A percentile compares a stretch with the other conserved stretches of the same genome.
phyloP scores from a whole-genome alignment of 2,113 vertebrate species.

The Synodontis membranacea region DNA sequence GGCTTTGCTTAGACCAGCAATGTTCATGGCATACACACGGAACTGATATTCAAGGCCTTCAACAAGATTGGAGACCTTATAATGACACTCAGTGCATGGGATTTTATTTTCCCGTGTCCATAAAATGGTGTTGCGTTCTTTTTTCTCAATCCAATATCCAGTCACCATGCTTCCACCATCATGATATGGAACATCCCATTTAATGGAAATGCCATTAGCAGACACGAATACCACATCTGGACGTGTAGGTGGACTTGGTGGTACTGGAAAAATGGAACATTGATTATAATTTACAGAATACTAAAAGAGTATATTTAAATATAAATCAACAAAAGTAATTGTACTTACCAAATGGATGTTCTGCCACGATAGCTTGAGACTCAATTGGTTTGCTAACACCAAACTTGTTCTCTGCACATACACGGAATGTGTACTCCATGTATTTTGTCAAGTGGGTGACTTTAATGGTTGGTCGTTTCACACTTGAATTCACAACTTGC shows the following conservation, averaged over 20 bases:
- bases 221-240: conserved; percentile 89
- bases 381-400: conserved; percentile 94
- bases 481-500: conserved; percentile 97
- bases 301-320: background rate
- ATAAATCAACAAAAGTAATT: background rate
- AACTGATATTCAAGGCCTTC: conserved; percentile 98
- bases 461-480: conserved; percentile 95
- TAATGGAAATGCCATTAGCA: conserved; percentile 86
- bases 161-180: conserved; percentile 93
- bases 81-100: conserved; percentile 88
- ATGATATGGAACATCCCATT: conserved; percentile 94
- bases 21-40: conserved; percentile 93
- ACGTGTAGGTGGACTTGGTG: conserved; percentile 91
- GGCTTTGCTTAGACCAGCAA: conserved; percentile 94
- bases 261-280: conserved; percentile 71
- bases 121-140: conserved; percentile 96
- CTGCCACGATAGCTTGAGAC: conserved; percentile 85
- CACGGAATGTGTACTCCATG: conserved; percentile 95
- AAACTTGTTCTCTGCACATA: conserved; percentile 94
- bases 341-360: conserved; percentile 92
- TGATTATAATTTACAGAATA: background rate
- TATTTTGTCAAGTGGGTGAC: conserved; percentile 94
- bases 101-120: conserved; percentile 98
- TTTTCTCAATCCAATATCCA: conserved; percentile 99
- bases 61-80: conserved; percentile 87